Evolutionary conservation across 2,888 invertebrate genomes (phyloP).

Genomic region (Pachliopta kotzebuea): DNA sequence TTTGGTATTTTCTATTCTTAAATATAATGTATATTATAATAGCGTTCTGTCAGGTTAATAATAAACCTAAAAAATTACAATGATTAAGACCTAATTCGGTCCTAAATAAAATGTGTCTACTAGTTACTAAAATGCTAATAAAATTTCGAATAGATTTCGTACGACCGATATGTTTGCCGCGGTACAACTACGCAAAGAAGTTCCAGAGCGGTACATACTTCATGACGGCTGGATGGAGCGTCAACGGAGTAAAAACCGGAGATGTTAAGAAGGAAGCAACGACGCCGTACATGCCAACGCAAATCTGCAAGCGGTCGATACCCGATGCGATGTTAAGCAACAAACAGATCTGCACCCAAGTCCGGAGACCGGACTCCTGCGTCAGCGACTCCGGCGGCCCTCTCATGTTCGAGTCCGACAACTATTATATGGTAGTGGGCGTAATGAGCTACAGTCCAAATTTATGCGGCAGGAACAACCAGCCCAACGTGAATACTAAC

Average conservation of each 20-base stretch:
- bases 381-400: constrained; percentile 82
- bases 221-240: constrained; percentile 69
- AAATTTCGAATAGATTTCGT: constrained; percentile 44
- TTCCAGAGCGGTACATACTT: constrained; percentile 35
- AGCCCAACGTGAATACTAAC: constrained; percentile 39
- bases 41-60: too few species aligned
- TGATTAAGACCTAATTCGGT: too few species aligned
- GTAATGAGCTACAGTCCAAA: constrained; percentile 83
- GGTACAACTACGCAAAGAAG: constrained; percentile 32
- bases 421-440: constrained; percentile 53
- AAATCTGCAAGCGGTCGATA: constrained; percentile 31
- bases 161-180: constrained; percentile 47
- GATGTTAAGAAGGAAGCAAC: constrained; percentile 42
- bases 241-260: constrained; percentile 52
- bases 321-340: constrained; percentile 37
- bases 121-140: too few species aligned
- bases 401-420: constrained; percentile 55
- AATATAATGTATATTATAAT: too few species aligned
- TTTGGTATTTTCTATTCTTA: too few species aligned
- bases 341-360: constrained; percentile 55
- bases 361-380: constrained; percentile 66
- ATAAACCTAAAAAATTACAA: too few species aligned
- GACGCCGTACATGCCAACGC: constrained; percentile 37
- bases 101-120: too few species aligned
- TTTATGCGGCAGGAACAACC: constrained; percentile 77